Conservation (phyloP, 2,888 invertebrate species). For the Diachrysia chrysitis region DNA sequence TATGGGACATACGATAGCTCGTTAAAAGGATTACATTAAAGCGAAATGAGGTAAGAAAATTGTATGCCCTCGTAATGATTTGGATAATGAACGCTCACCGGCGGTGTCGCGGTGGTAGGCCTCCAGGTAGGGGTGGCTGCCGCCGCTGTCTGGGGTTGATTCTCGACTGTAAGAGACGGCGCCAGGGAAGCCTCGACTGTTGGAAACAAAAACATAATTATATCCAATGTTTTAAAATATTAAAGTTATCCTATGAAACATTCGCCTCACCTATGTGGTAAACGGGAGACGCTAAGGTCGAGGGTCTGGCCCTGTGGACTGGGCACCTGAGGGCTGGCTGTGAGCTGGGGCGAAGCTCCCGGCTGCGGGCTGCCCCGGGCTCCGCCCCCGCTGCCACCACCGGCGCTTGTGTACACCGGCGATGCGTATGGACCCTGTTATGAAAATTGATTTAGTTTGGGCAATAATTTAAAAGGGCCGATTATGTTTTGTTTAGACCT, state of each 20-base stretch:
- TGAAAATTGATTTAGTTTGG: constrained; percentile 74
- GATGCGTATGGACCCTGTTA: constrained; percentile 93
- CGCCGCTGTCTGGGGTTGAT: constrained; percentile 96
- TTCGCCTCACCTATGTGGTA: constrained; percentile 94
- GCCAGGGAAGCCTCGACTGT: constrained; percentile 90
- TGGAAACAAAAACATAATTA: constrained; percentile 59
- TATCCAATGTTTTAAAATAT: constrained; percentile 32
- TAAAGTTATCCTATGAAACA: constrained; percentile 43
- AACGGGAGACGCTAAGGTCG: constrained; percentile 96
- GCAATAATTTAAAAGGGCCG: constrained; percentile 54
- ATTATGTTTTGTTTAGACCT: constrained; percentile 49
- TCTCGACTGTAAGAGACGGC: constrained; percentile 94
- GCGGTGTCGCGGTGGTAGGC: constrained; percentile 95
- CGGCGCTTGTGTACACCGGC: constrained; percentile 93
- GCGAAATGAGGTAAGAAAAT: constrained; percentile 57
- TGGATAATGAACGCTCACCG: constrained; percentile 88
- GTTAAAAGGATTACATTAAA: constrained; percentile 58
- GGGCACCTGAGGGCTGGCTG: constrained; percentile 96
- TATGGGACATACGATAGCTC: constrained; percentile 56
- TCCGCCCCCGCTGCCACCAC: constrained; percentile 92
- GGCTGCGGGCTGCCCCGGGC: constrained; percentile 95
- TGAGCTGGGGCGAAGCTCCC: constrained; percentile 94
- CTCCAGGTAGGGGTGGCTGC: constrained; percentile 95
- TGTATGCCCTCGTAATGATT: constrained; percentile 42
- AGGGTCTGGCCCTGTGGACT: constrained; percentile 97